Base-by-base conservation (phyloP, 2,797 vertebrate species). In the Pachyuromys duprasi region DNA sequence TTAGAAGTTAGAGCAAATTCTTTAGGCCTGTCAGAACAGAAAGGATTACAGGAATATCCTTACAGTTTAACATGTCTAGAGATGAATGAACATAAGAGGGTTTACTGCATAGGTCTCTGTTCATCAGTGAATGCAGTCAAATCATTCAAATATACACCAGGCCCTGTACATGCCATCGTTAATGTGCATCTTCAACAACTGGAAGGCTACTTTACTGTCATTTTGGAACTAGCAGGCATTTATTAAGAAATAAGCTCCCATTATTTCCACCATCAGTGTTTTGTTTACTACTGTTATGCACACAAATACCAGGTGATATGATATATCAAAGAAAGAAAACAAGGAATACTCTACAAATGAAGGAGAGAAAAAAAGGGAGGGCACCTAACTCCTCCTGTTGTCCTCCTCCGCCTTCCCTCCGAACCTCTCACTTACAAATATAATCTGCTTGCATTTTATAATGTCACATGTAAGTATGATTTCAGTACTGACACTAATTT, bases 241-340 rank as follows among this genome's bases (percentile, higher is more conserved):
- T 86, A 72, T 69, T 13, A 86, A 89, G 76, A 82, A 78, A 72
- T 72, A 89, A n/a, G 26, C n/a, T 86, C 74, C 91, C 65, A 57
- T 39, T 65, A 80, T 88, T 95, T 83, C n/a, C 2, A n/a, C 28
- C 13, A 69, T 88, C 72, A 62, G 1, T 82, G 82, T 96, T 86
- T 95, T 91, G 69, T 57, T 79, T 82, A 65, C 33, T 36, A 83
- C 12, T 39, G 72, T 26, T 76, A 13, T 57, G 69, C 18, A 82
- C 78, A 82, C 3, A 36, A 22, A 74, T 13, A 36, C 8, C 26
- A 84, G 53, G 22, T 90, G 70, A 57, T 36, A 3, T 53, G 6
- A 87, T 55, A 90, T 15, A 80, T 79, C 17, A 93, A 83, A 75
- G 63, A 79, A 95, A 13, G 78, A 62, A 65, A n/a, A n/a, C 22